Evolutionary conservation across 2,113 vertebrate genomes (phyloP).

Genomic region (Stercorarius parasiticus): DNA sequence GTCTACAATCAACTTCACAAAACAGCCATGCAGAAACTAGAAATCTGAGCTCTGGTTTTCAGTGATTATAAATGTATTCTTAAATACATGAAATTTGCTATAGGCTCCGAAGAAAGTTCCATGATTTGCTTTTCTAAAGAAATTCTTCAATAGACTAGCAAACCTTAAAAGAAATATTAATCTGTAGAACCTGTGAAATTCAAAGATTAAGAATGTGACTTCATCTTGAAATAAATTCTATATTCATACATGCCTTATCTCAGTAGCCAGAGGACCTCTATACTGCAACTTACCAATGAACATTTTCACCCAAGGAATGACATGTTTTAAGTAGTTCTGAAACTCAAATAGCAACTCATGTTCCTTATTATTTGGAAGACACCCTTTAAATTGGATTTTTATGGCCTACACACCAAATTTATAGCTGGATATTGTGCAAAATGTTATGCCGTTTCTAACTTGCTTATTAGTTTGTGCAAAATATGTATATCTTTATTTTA

Average conservation of each 20-base stretch:
- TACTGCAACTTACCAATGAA: neutral
- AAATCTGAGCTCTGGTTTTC: neutral
- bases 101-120: neutral
- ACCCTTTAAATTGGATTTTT: neutral
- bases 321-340: neutral
- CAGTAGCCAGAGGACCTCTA: neutral
- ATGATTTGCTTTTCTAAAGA: neutral
- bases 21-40: neutral
- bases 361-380: neutral
- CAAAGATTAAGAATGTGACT: neutral
- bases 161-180: neutral
- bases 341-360: neutral
- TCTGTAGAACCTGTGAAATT: neutral
- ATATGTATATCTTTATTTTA: neutral
- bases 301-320: neutral
- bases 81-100: neutral
- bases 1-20: neutral
- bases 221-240: slow-evolving; percentile 3
- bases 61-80: neutral
- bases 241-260: slow-evolving; percentile 23
- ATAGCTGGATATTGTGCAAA: neutral
- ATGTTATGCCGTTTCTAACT: neutral
- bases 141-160: neutral
- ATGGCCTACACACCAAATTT: neutral
- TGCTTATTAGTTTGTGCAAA: neutral